Evolutionary conservation across 1,140 invertebrate species (phyloP).

Genomic region (Asbolus verrucosus): DNA sequence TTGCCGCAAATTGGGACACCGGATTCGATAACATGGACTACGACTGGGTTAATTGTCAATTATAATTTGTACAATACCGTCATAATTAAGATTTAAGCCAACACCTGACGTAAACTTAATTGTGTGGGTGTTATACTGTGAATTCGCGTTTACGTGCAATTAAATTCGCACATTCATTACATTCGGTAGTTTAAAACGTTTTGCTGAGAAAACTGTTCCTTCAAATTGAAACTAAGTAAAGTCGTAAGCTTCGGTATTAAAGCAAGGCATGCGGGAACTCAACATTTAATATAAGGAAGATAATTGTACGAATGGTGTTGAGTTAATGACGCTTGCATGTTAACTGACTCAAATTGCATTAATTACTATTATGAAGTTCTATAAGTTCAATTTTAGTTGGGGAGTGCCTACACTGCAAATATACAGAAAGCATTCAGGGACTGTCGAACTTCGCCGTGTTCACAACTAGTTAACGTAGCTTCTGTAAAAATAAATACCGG

Average conservation of each 20-base stretch:
- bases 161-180: conserved; percentile 16
- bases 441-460: no score
- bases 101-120: conserved; percentile 1
- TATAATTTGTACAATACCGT: conserved; percentile 3
- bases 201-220: conserved; percentile 13
- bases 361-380: conserved; percentile 45
- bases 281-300: conserved; percentile 44
- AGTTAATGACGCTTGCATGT: conserved; percentile 50
- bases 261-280: conserved; percentile 26
- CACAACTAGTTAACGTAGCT: no score
- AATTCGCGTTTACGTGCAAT: conserved; percentile 21
- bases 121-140: background rate
- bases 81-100: conserved; percentile 6
- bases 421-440: no score
- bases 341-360: conserved; percentile 50
- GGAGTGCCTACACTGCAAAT: conserved; percentile 36
- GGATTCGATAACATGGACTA: no score
- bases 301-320: conserved; percentile 49
- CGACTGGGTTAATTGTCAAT: background rate
- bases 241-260: conserved; percentile 28
- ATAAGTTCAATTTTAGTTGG: conserved; percentile 8
- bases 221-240: conserved; percentile 33
- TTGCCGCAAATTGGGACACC: no score
- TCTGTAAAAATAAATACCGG: no score
- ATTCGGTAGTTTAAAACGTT: conserved; percentile 11